phyloP scores from a whole-genome alignment of 2,888 invertebrate genomes.

The Synanthedon myopaeformis region DNA sequence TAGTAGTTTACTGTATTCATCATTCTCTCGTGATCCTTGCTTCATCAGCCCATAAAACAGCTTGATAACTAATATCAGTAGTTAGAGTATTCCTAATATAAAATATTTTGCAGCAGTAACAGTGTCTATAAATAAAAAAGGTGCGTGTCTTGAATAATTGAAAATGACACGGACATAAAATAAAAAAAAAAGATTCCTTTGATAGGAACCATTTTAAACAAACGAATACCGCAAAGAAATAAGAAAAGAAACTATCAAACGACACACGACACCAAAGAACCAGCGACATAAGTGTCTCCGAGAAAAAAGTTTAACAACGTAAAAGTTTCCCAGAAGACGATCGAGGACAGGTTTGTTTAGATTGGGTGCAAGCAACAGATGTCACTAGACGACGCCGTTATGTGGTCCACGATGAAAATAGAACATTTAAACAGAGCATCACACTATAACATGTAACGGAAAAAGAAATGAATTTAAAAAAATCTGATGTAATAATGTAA shows the following conservation, averaged over 20 bases:
- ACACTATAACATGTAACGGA: neutral
- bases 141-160: neutral
- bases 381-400: slow-evolving; percentile 36
- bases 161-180: neutral
- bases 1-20: too few species aligned
- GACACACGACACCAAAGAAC: slow-evolving; percentile 17
- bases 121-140: too few species aligned
- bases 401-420: neutral
- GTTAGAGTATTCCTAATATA: too few species aligned
- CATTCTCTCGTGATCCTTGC: too few species aligned
- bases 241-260: slow-evolving; percentile 1
- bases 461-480: too few species aligned
- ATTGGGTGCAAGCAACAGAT: slow-evolving; percentile 39
- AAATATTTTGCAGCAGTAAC: too few species aligned
- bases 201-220: neutral
- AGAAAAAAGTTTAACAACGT: slow-evolving; percentile 46
- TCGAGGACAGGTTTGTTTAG: slow-evolving; percentile 58
- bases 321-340: slow-evolving; percentile 59
- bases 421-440: neutral
- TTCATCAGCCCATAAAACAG: too few species aligned
- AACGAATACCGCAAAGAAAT: neutral
- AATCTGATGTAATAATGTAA: too few species aligned
- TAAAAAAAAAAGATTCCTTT: neutral
- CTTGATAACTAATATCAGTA: too few species aligned
- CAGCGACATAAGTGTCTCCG: slow-evolving; percentile 43